Conservation (phyloP, 2,113 vertebrate species). For the Leucosticte australis region DNA sequence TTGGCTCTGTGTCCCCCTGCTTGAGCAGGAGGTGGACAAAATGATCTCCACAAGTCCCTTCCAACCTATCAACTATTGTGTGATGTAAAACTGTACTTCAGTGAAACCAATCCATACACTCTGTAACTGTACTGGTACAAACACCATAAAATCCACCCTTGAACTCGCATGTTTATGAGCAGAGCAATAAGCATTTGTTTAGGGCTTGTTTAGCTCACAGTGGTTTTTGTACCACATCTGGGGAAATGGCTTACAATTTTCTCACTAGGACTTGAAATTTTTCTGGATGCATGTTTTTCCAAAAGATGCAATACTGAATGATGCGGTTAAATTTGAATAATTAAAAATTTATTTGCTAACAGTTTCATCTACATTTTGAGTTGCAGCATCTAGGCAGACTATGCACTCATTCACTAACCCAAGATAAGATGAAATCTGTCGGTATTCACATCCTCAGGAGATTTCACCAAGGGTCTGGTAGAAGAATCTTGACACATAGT, state of each 20-base stretch:
- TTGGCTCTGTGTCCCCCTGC: neutral
- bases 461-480: constrained; percentile 77
- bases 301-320: neutral
- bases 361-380: neutral
- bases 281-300: neutral
- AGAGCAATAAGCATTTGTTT: neutral
- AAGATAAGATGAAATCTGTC: constrained; percentile 90
- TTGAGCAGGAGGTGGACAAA: neutral
- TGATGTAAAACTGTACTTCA: neutral
- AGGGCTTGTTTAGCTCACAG: neutral
- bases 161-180: neutral
- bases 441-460: constrained; percentile 87
- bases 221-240: neutral
- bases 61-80: neutral
- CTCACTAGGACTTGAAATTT: neutral
- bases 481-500: constrained; percentile 86
- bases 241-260: neutral
- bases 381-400: neutral
- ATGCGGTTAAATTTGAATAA: neutral
- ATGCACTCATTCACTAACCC: constrained; percentile 72
- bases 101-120: neutral
- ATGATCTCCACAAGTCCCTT: neutral
- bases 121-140: neutral
- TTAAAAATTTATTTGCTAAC: neutral
- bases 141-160: neutral